Evolutionary conservation across 2,888 invertebrate genomes (phyloP).

Genomic region (Epiperipatus broadwayi): DNA sequence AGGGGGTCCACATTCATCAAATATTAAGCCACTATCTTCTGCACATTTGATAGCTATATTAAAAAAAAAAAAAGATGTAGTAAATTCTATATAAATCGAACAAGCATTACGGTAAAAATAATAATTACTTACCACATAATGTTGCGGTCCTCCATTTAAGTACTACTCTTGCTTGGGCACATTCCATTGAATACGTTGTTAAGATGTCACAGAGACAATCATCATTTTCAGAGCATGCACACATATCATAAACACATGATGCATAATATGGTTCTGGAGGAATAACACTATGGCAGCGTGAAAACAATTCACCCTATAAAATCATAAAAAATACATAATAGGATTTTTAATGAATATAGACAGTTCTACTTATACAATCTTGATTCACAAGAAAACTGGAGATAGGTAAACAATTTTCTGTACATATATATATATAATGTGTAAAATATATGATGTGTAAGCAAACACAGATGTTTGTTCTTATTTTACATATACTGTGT

Average conservation of each 20-base stretch:
- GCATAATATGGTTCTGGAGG: slow-evolving; percentile 24
- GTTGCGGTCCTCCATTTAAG: slow-evolving; percentile 24
- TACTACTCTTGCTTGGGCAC: slow-evolving; percentile 24
- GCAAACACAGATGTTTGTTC: no score
- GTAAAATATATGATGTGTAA: no score
- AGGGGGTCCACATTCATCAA: slow-evolving; percentile 28
- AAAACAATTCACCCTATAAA: slow-evolving; percentile 23
- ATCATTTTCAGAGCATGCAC: slow-evolving; percentile 24
- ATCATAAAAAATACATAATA: neutral
- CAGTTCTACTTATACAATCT: slow-evolving; percentile 6
- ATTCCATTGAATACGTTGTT: slow-evolving; percentile 25
- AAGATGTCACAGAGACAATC: slow-evolving; percentile 26
- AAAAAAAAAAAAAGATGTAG: no score
- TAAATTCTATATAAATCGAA: no score
- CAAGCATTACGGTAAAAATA: no score
- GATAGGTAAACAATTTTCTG: no score
- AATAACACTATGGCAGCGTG: slow-evolving; percentile 24
- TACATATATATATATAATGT: no score
- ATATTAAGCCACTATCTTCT: slow-evolving; percentile 24
- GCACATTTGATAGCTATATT: slow-evolving; percentile 25
- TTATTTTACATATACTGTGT: no score
- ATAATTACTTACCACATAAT: slow-evolving; percentile 24
- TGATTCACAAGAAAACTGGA: no score
- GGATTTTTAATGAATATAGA: no score
- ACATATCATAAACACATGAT: slow-evolving; percentile 27